phyloP scores from a whole-genome alignment of 2,797 vertebrate genomes.

The Rhyacichthys aspro region DNA sequence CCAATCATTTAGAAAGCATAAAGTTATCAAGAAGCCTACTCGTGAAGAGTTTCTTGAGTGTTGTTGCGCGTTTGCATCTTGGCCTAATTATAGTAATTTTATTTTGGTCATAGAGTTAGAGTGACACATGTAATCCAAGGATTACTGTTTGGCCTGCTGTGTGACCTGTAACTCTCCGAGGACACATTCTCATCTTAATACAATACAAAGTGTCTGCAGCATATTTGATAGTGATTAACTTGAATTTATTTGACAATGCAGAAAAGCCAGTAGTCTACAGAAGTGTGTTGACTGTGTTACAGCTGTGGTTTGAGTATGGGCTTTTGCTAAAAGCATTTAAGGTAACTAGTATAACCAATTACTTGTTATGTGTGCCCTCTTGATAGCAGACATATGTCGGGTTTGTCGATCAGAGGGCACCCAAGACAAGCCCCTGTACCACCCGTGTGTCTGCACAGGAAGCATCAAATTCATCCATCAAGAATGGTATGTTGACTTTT shows the following conservation, averaged over 20 bases:
- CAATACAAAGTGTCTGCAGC: too few species aligned
- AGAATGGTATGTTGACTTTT: conserved; percentile 86
- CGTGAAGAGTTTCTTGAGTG: neutral
- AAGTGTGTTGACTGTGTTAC: neutral
- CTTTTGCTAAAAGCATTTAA: too few species aligned
- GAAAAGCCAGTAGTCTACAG: too few species aligned
- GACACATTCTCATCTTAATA: neutral
- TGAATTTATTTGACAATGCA: neutral
- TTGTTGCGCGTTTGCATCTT: neutral
- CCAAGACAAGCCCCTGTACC: conserved; percentile 94
- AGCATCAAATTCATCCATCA: conserved; percentile 99
- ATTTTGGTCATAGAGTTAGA: conserved; percentile 29
- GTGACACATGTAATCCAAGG: conserved; percentile 44
- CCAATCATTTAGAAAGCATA: too few species aligned
- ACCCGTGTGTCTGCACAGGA: conserved; percentile 97
- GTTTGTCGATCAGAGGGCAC: conserved; percentile 97
- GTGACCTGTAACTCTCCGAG: neutral
- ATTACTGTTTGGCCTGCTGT: conserved; percentile 29
- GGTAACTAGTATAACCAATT: neutral
- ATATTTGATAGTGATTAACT: neutral
- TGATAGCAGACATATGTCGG: conserved; percentile 90
- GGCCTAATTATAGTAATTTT: conserved; percentile 33
- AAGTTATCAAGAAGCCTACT: too few species aligned
- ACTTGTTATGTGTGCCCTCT: too few species aligned
- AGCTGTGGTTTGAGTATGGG: neutral